Evolutionary conservation across 2,888 invertebrate genomes (phyloP).

Genomic region (Lasioglossum morio): DNA sequence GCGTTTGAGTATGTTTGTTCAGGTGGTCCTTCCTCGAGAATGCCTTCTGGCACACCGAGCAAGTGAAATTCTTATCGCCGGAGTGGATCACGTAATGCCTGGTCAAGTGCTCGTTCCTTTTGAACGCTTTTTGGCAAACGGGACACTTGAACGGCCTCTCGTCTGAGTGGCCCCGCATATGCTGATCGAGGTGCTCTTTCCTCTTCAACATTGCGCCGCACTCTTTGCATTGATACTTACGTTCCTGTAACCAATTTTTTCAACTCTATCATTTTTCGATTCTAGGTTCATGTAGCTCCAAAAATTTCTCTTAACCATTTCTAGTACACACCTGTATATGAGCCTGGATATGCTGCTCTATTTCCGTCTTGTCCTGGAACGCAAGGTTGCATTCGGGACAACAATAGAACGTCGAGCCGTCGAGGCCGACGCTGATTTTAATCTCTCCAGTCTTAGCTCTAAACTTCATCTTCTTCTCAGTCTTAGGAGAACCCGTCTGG

Average conservation of each 20-base stretch:
- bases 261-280: not conserved
- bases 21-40: conserved; percentile 86
- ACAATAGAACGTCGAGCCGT: conserved; percentile 85
- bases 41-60: conserved; percentile 85
- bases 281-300: not conserved
- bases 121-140: conserved; percentile 84
- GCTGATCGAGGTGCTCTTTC: conserved; percentile 85
- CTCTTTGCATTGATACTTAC: conserved; percentile 85
- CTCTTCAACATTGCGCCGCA: conserved; percentile 86
- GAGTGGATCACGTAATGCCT: conserved; percentile 86
- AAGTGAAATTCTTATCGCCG: conserved; percentile 85
- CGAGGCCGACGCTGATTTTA: conserved; percentile 81
- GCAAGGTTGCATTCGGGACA: conserved; percentile 85
- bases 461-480: conserved; percentile 82
- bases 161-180: conserved; percentile 85
- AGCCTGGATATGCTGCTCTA: conserved; percentile 84
- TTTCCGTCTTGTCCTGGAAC: conserved; percentile 83
- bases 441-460: conserved; percentile 84
- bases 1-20: conserved; percentile 85
- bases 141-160: conserved; percentile 84
- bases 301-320: no score
- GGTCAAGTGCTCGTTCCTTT: conserved; percentile 86
- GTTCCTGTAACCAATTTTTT: conserved; percentile 75
- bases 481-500: conserved; percentile 77
- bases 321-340: conserved; percentile 78